phyloP scores from a whole-genome alignment of 2,888 invertebrate species.

The Sesamia inferens region DNA sequence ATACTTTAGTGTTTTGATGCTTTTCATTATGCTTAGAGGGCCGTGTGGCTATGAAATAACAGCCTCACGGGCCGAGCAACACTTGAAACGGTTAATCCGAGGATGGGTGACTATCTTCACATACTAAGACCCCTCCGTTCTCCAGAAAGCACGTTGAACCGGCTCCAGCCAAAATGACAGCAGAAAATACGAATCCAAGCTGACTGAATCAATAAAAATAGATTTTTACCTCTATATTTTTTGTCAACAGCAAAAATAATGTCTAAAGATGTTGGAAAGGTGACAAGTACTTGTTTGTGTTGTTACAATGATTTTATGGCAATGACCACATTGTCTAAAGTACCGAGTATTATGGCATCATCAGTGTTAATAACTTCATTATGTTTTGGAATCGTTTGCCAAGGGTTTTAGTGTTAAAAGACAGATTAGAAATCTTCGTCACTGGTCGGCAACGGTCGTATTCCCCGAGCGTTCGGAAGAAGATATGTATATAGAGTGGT shows the following conservation, averaged over 20 bases:
- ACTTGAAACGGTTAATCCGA: not conserved
- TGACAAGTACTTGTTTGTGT: conserved; percentile 41
- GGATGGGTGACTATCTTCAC: not conserved
- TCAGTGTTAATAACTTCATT: conserved; percentile 22
- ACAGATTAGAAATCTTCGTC: too few species aligned
- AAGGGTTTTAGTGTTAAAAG: not conserved
- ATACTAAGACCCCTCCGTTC: not conserved
- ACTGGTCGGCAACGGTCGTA: too few species aligned
- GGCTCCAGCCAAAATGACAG: not conserved
- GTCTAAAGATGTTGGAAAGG: conserved; percentile 42
- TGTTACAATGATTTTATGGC: conserved; percentile 39
- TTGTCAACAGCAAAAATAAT: conserved; percentile 44
- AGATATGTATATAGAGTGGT: too few species aligned
- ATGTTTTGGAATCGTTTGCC: not conserved
- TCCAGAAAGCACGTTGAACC: not conserved
- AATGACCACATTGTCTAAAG: conserved; percentile 24
- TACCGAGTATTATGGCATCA: conserved; percentile 25
- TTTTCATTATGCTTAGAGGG: not conserved
- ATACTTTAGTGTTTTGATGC: not conserved
- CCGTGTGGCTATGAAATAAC: not conserved
- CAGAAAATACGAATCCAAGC: not conserved
- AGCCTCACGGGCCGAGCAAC: not conserved
- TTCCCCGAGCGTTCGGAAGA: too few species aligned
- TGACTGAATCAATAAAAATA: conserved; percentile 25
- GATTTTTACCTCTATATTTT: conserved; percentile 14